Percentiles rank a stretch among this genome's conserved stretches.
Evolutionary conservation across 2,113 vertebrate species (phyloP).

Genomic region (Dicrurus megarhynchus): DNA sequence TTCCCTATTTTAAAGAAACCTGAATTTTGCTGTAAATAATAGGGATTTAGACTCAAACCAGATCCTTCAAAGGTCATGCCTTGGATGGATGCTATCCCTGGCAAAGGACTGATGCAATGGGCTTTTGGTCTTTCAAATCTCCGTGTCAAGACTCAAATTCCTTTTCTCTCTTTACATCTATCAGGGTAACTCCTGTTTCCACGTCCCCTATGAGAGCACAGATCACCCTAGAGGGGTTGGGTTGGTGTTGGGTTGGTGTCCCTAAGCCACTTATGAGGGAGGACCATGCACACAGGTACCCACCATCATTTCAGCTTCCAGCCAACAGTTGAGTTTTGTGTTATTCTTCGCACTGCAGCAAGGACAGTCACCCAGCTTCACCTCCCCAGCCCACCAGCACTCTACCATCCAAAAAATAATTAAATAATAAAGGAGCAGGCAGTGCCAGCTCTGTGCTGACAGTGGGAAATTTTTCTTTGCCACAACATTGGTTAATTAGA

Average conservation of each 20-base stretch:
- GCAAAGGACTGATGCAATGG: background rate
- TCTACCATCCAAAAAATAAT: background rate
- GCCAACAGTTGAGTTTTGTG: background rate
- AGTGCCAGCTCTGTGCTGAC: constrained; percentile 54
- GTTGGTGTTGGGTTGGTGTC: background rate
- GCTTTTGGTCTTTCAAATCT: background rate
- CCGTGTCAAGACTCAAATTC: background rate
- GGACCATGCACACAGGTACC: background rate
- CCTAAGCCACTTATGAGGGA: background rate
- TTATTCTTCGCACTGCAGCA: background rate
- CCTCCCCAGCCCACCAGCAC: background rate
- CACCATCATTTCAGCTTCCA: background rate
- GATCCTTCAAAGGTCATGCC: background rate
- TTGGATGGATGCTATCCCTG: background rate
- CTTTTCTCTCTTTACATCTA: background rate
- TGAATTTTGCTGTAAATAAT: background rate
- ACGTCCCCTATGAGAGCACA: fast-evolving
- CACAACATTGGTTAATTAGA: constrained; percentile 62
- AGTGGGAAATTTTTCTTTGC: constrained; percentile 55
- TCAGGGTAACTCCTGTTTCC: background rate
- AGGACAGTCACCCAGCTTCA: constrained; percentile 10
- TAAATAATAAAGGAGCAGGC: background rate
- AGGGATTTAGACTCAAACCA: background rate
- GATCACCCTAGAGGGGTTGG: background rate
- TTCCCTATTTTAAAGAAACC: background rate